A percentile compares a stretch with the other conserved stretches of the same genome.
These are phyloP conservation scores for Micrasema minimum DNA, from an alignment of 1,140 invertebrate species.

Conservation along the genomic window DNA sequence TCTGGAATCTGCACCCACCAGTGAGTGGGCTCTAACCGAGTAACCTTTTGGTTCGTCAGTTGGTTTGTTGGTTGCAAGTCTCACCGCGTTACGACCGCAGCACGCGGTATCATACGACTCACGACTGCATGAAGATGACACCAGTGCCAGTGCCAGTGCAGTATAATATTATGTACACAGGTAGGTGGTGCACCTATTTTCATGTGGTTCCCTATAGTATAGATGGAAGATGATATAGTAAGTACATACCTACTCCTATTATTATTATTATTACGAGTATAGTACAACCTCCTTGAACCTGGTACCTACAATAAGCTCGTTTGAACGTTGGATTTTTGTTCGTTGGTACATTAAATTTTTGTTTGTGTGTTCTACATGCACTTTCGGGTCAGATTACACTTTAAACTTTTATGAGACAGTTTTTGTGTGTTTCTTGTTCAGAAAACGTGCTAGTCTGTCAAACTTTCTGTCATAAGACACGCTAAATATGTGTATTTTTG, in stretches of 20 bases:
- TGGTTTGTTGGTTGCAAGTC: not conserved
- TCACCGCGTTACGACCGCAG: constrained; percentile 12
- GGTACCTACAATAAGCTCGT: no score
- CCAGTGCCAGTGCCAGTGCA: not conserved
- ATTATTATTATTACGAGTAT: no score
- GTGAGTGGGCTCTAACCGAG: not conserved
- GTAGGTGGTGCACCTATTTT: not conserved
- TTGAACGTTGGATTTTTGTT: no score
- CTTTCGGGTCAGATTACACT: no score
- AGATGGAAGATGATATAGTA: not conserved
- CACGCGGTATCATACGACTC: not conserved
- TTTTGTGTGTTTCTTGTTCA: no score
- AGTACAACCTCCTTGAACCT: no score
- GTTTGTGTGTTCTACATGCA: no score
- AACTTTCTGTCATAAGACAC: no score
- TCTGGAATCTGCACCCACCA: not conserved
- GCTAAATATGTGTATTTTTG: no score
- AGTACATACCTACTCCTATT: constrained; percentile 3
- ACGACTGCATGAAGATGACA: not conserved
- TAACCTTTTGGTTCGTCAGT: constrained; percentile 12
- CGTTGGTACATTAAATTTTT: no score
- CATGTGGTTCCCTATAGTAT: not conserved
- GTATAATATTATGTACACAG: not conserved
- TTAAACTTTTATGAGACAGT: no score
- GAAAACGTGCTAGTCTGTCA: no score